phyloP scores from a whole-genome alignment of 2,797 vertebrate species.

The Scyliorhinus canicula region DNA sequence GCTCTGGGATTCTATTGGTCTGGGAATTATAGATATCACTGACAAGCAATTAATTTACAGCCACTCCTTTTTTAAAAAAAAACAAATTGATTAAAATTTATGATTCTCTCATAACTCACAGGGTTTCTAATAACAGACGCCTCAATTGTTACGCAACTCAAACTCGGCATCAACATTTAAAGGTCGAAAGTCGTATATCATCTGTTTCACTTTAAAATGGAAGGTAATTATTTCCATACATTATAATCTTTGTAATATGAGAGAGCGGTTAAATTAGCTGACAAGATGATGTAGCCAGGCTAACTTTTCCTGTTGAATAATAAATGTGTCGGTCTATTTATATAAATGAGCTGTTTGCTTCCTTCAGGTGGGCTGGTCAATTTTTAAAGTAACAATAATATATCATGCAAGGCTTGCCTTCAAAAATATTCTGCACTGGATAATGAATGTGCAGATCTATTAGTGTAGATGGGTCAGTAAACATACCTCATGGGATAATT shows the following conservation, averaged over 20 bases:
- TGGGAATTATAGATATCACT: not conserved
- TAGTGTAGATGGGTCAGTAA: slow-evolving; percentile 12
- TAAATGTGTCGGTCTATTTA: slow-evolving; percentile 25
- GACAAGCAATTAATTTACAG: not conserved
- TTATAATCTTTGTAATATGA: slow-evolving; percentile 36
- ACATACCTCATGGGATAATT: slow-evolving; percentile 10
- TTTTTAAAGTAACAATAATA: slow-evolving; percentile 27
- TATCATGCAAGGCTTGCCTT: not conserved
- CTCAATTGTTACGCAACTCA: slow-evolving; percentile 6
- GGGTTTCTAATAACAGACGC: not conserved
- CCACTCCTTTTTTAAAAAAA: not conserved
- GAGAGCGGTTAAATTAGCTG: slow-evolving; percentile 25
- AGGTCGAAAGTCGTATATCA: slow-evolving; percentile 2
- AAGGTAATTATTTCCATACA: slow-evolving; percentile 37
- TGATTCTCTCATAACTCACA: not conserved
- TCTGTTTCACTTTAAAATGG: slow-evolving; percentile 35
- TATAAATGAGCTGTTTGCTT: slow-evolving; percentile 36
- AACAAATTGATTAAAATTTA: slow-evolving; percentile 29
- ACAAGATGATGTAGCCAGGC: slow-evolving; percentile 33
- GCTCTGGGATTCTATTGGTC: not conserved
- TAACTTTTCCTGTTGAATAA: slow-evolving; percentile 33
- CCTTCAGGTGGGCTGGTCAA: slow-evolving; percentile 30
- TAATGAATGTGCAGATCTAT: slow-evolving; percentile 30
- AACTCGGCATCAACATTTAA: not conserved
- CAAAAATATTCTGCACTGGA: not conserved